These are phyloP conservation scores for Fissipunctia ypsillon DNA, from an alignment of 2,888 invertebrate species.

Conservation along the genomic window DNA sequence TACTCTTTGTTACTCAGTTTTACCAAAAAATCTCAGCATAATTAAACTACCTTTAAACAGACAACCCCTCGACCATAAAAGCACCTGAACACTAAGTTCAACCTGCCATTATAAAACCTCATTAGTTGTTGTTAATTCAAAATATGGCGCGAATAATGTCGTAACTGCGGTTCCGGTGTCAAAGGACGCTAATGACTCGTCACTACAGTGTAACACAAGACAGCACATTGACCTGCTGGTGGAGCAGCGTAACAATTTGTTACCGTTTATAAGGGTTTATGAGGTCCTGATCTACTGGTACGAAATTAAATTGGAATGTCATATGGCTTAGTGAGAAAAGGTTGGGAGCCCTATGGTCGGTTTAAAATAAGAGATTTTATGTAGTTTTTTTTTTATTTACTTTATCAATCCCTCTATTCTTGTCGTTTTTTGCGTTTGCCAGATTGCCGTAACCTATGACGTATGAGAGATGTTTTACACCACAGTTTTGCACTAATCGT, in stretches of 20 bases:
- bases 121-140: slow-evolving; percentile 53
- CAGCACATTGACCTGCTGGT: slow-evolving; percentile 42
- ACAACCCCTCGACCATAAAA: slow-evolving; percentile 17
- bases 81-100: slow-evolving; percentile 45
- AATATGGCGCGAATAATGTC: slow-evolving; percentile 60
- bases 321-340: neutral
- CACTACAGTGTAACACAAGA: slow-evolving; percentile 58
- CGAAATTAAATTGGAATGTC: neutral
- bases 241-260: slow-evolving; percentile 21
- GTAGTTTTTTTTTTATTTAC: neutral
- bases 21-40: slow-evolving; percentile 19
- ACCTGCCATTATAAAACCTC: slow-evolving; percentile 49
- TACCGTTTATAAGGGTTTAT: slow-evolving; percentile 7
- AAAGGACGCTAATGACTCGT: slow-evolving; percentile 60
- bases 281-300: slow-evolving; percentile 2
- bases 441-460: neutral
- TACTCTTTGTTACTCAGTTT: neutral
- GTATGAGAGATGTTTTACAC: no score
- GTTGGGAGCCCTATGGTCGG: neutral
- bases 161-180: slow-evolving; percentile 50
- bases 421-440: neutral
- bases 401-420: neutral
- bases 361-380: neutral
- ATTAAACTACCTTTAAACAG: slow-evolving; percentile 12
- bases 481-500: neutral